Conservation (phyloP, 2,113 vertebrate species). For the Tachycineta bicolor region DNA sequence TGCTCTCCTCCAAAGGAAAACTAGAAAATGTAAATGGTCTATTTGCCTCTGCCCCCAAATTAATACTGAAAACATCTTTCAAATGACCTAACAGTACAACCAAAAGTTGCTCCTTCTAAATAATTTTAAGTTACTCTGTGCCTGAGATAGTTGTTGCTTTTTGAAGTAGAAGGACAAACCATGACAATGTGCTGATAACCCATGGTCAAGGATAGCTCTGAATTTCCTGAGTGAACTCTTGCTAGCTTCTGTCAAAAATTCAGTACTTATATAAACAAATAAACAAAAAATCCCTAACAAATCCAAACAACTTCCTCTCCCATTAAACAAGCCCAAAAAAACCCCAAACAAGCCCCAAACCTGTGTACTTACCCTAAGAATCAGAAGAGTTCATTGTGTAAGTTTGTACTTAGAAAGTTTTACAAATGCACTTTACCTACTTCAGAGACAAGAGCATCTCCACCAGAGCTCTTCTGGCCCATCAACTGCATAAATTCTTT, state of each 20-base stretch:
- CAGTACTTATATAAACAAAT: background rate
- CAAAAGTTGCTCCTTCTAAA: background rate
- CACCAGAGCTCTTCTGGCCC: background rate
- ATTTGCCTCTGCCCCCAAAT: background rate
- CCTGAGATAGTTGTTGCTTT: background rate
- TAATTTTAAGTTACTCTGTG: background rate
- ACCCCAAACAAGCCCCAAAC: background rate
- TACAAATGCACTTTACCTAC: background rate
- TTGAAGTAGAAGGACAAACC: background rate
- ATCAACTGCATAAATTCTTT: background rate
- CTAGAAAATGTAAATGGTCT: background rate
- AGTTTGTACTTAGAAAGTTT: background rate
- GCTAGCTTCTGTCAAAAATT: background rate
- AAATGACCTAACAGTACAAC: background rate
- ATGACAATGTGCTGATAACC: background rate
- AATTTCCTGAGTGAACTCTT: background rate
- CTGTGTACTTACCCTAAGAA: background rate
- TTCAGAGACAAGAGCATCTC: background rate
- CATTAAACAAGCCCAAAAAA: rapidly evolving
- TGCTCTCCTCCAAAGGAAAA: background rate
- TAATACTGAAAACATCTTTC: background rate
- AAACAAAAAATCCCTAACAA: background rate
- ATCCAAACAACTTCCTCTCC: background rate
- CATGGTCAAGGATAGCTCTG: background rate
- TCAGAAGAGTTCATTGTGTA: background rate